Evolutionary conservation across 2,797 vertebrate genomes (phyloP).

Genomic region (Fratercula arctica): DNA sequence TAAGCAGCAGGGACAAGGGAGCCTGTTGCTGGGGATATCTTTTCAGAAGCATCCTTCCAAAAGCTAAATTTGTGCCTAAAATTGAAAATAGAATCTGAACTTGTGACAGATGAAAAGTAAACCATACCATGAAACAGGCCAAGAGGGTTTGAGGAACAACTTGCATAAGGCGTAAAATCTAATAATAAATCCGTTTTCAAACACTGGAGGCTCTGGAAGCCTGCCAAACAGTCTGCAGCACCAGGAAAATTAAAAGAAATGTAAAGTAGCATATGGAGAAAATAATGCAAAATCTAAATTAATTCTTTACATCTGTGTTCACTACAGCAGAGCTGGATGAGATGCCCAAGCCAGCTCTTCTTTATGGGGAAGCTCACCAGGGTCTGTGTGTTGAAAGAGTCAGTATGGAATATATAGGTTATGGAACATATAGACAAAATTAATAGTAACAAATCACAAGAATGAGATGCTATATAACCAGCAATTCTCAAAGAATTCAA

Average conservation of each 20-base stretch:
- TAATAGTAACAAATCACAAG: not conserved
- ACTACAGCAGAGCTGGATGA: not conserved
- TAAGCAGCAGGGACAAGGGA: not conserved
- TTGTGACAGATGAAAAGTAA: slow-evolving; percentile 34
- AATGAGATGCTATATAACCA: not conserved
- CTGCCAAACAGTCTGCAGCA: not conserved
- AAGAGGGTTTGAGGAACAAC: slow-evolving; percentile 8
- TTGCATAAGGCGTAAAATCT: slow-evolving; percentile 23
- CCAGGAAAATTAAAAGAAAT: not conserved
- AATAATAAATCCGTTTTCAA: slow-evolving; percentile 40
- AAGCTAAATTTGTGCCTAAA: not conserved
- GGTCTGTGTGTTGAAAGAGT: not conserved
- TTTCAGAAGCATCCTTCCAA: slow-evolving; percentile 9
- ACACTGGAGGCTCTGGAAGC: not conserved
- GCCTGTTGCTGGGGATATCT: not conserved
- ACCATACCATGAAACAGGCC: not conserved
- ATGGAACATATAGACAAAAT: not conserved
- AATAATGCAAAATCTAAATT: not conserved
- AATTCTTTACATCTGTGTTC: not conserved
- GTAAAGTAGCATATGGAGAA: not conserved
- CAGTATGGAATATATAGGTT: not conserved
- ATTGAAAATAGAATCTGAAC: slow-evolving; percentile 23
- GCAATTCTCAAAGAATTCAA: not conserved
- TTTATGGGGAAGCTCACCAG: not conserved
- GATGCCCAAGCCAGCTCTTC: not conserved